Evolutionary conservation across 2,113 vertebrate genomes (phyloP), one percentile per base, ranked within the genome.

Genomic region (Epinephelus lanceolatus): DNA sequence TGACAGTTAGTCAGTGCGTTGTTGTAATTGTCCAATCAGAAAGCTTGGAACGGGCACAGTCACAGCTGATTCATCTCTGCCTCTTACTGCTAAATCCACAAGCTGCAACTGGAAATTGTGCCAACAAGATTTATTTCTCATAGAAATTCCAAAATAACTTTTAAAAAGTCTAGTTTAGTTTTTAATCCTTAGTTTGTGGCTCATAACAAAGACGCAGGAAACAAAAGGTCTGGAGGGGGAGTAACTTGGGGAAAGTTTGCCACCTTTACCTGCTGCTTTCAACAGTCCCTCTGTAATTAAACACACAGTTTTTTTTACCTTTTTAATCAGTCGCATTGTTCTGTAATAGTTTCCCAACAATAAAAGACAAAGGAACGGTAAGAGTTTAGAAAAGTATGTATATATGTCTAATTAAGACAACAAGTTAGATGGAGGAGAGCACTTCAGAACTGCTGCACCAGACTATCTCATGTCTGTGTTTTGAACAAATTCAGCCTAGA

Each of bases 1-100:
- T 91, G 93, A 90, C 93, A 92, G 89, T 88, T 77, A 88, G 85
- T 78, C 69, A 69, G 81, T 76, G 84, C 84, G 80, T 91, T 87
- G 90, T 88, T 85, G 84, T 95, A 94, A 94, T 94, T 94, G 93
- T 94, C 92, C 93, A 94, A 93, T 95, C 93, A 93, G 92, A 93
- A 90, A 89, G 91, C 90, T 91, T 94, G 94, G 94, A 94, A 92
- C 81, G 6, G 83, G 76, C 88, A 66, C 85, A 83, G 87, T 92
- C 92, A 90, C 94, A 93, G 92, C 93, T 93, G 92, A 94, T 94
- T 92, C 90, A 90, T 92, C 88, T 91, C 85, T 74, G 52, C 83
- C 87, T 92, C 90, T 80, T 77, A 87, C 88, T 84, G 88, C 80
- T 91, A 88, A 91, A 87, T 91, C 90, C 76, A 84, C 90, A 92